Conservation (phyloP, 1,140 invertebrate species). For the Tyrophagus putrescentiae region DNA sequence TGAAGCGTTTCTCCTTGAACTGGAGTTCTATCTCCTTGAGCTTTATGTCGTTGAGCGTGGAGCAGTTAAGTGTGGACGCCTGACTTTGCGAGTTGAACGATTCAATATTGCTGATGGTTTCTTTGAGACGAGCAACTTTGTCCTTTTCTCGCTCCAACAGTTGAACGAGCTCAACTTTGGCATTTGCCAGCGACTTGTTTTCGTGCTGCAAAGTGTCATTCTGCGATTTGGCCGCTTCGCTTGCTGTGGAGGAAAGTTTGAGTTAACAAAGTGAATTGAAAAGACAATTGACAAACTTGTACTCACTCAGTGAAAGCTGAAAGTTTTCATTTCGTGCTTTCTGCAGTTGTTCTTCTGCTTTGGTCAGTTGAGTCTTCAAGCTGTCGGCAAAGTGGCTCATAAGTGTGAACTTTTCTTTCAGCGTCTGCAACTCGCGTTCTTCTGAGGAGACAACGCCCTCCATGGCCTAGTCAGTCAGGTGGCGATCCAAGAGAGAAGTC, state of each 20-base stretch:
- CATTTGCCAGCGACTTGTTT: neutral
- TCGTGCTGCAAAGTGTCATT: neutral
- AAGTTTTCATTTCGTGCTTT: slow-evolving; percentile 13
- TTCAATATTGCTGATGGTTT: neutral
- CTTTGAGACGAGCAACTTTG: slow-evolving; percentile 8
- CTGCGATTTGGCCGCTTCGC: neutral
- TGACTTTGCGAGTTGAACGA: neutral
- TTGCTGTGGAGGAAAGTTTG: neutral
- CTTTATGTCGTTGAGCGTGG: slow-evolving; percentile 2
- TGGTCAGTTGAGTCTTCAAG: slow-evolving; percentile 8
- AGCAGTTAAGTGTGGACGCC: neutral
- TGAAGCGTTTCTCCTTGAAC: slow-evolving; percentile 54
- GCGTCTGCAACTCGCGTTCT: slow-evolving; percentile 18
- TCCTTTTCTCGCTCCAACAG: slow-evolving; percentile 11
- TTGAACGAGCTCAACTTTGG: slow-evolving; percentile 8
- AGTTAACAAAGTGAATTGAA: neutral
- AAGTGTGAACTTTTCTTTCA: slow-evolving; percentile 7
- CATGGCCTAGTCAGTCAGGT: too few relatives aligned
- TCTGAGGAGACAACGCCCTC: neutral
- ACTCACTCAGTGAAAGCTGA: slow-evolving; percentile 15
- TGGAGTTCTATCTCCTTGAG: slow-evolving; percentile 24
- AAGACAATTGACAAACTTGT: neutral
- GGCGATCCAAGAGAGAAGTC: too few relatives aligned
- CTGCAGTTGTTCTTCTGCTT: slow-evolving; percentile 18
- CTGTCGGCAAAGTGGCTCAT: slow-evolving; percentile 18